Evolutionary conservation across 2,888 invertebrate species (phyloP), one percentile per base, ranked within the genome.

Genomic region (Eudasyphora cyanicolor): DNA sequence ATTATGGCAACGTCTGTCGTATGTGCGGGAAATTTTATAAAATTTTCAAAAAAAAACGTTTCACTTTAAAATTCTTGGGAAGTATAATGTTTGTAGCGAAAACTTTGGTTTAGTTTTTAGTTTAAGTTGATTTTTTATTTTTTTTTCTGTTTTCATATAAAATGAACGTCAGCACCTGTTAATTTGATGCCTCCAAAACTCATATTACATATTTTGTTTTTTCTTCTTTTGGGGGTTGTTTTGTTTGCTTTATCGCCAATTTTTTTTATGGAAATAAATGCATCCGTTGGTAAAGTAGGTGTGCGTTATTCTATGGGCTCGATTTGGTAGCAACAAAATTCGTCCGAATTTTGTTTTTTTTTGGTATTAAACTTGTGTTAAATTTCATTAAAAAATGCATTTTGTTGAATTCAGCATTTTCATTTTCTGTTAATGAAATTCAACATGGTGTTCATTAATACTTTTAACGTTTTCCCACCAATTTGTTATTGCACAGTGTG

Each of bases 81-180:
- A 57, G 4, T 57, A 49, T 57, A 12, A 27, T 27, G 4, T 57
- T 8, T 57, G 27, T 24, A 2, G 8, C 24, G 14, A 24, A 27
- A 51, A 7, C n/a, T n/a, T 51, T 45, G 10, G 14, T 21, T 51
- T 21, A 21, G 45, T 45, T 45, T 24, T 57, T 3, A 45, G 3
- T 45, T 45, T 45, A 45, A 8, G 45, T 10, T 3, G 5, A 35
- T 35, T 2, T 51, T 51, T 51, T 51, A 27, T 24, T 27, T 57
- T 57, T 17, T 57, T 57, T 6, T 10, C n/a, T 8, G 14, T 8
- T 45, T n/a, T n/a, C 14, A n/a, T 12, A 6, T 24, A 57, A 57
- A 57, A 24, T 57, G 57, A 27, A 32, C 49, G 78, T 76, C 79
- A 79, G 82, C 76, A 82, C 71, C 79, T 79, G 76, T 71, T 54